Evolutionary conservation across 2,888 invertebrate genomes (phyloP), one percentile per base, ranked within the genome.

Genomic region (Plebejus anna): DNA sequence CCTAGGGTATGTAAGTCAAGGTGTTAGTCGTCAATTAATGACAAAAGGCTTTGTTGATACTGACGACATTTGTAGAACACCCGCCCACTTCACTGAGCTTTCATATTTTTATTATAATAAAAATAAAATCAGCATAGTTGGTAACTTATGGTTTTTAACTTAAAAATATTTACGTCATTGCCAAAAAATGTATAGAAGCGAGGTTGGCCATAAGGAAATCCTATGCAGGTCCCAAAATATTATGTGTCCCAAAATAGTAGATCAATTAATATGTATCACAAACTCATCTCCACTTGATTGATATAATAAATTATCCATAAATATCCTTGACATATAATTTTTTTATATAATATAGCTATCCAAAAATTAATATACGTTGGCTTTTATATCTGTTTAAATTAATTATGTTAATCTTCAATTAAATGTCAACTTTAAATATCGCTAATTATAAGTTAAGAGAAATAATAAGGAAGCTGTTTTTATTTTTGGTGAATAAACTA

Each of bases 391-490:
- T 47, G 47, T 59, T 47, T 42, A 59, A 42, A 76, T 71, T 76
- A 76, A 71, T 22, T 76, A 71, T 76, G 71, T 59, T 47, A 71
- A 76, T 76, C 38, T 32, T 57, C 57, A 47, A 76, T 76, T 42
- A 71, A 76, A 76, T 76, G 76, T 76, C 76, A 76, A 57, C 22
- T 71, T 57, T 38, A 76, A 72, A 71, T 72, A 72, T 51, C 1
- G 47, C 47, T 51, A 13, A 38, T 70, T 51, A 66, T 32, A 22
- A 22, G 4, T 55, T 70, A 51, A 42, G 3, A 51, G 66, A 66
- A 66, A 5, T 32, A 66, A 4, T 66, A 66, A 66, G 66, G 66
- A 32, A 66, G 13, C 13, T 9, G 22, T 66, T 16, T 61, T 28
- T 28, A 28, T 36, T 66, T 66, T 66, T 36, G 13, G 32, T 13